These are phyloP conservation scores for Pangasius larnaudii DNA, from an alignment of 2,797 vertebrate genomes.

Conservation along the genomic window DNA sequence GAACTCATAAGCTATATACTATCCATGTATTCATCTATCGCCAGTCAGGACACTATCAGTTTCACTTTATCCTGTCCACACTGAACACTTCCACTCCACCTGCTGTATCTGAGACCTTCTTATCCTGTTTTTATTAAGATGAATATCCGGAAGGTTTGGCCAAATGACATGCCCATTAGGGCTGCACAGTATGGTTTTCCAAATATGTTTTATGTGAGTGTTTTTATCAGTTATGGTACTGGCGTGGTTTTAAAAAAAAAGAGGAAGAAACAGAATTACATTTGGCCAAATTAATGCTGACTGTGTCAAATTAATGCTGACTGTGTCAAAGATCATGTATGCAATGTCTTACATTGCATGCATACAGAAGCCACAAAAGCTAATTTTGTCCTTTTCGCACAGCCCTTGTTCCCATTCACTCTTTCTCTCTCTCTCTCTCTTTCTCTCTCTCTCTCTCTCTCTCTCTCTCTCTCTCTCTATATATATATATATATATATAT, in stretches of 20 bases:
- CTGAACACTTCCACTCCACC: slow-evolving; percentile 44
- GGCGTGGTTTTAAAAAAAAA: background rate
- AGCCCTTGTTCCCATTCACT: background rate
- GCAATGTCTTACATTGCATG: background rate
- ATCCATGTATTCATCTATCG: background rate
- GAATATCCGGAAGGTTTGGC: background rate
- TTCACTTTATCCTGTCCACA: slow-evolving; percentile 46
- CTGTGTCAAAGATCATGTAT: background rate
- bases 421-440: no score
- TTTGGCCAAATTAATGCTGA: background rate
- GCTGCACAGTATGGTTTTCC: background rate
- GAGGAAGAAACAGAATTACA: background rate
- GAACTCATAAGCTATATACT: background rate
- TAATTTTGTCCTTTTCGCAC: background rate
- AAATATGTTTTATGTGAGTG: background rate
- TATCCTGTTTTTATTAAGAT: background rate
- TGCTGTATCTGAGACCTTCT: background rate
- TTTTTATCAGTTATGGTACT: background rate
- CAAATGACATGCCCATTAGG: background rate
- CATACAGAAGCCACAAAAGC: background rate
- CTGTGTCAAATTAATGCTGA: background rate
- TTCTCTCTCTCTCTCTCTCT: no score
- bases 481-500: no score
- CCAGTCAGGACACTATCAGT: slow-evolving; percentile 58
- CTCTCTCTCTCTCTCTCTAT: no score